Percentiles rank a stretch among this genome's conserved stretches.
Evolutionary conservation across 1,140 invertebrate genomes (phyloP).

Genomic region (Nomia melanderi): DNA sequence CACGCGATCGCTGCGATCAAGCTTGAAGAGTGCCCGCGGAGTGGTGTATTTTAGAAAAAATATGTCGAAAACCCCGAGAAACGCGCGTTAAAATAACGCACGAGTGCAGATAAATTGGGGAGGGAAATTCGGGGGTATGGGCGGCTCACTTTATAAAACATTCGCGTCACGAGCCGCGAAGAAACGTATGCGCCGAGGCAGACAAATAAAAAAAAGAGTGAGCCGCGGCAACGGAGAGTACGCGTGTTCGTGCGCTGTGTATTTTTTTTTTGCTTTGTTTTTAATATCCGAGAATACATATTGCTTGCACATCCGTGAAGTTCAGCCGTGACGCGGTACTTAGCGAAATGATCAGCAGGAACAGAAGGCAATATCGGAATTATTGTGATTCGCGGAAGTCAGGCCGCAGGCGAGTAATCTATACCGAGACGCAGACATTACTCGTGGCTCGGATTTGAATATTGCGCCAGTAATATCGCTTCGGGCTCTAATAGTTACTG

Average conservation of each 20-base stretch:
- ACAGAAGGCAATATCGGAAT: slow-evolving; percentile 80
- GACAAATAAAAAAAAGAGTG: slow-evolving; percentile 16
- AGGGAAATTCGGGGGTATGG: slow-evolving; percentile 1
- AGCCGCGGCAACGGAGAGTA: slow-evolving; percentile 11
- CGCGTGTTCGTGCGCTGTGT: slow-evolving; percentile 17
- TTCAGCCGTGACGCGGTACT: slow-evolving; percentile 67
- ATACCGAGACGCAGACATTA: slow-evolving; percentile 76
- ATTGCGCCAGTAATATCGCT: slow-evolving; percentile 78
- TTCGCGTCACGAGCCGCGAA: slow-evolving; percentile 28
- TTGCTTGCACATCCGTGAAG: slow-evolving; percentile 41
- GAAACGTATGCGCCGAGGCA: slow-evolving; percentile 35
- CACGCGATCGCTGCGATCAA: slow-evolving; percentile 13
- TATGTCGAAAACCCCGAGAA: slow-evolving; percentile 3
- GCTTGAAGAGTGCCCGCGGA: not conserved
- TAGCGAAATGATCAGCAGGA: slow-evolving; percentile 78
- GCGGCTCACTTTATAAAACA: slow-evolving; percentile 33
- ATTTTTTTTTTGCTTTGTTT: not conserved
- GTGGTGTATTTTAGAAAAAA: slow-evolving; percentile 6
- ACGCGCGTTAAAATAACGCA: slow-evolving; percentile 20
- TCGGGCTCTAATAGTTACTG: slow-evolving; percentile 78
- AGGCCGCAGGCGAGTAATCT: slow-evolving; percentile 76
- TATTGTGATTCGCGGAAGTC: slow-evolving; percentile 78
- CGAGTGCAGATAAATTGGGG: slow-evolving; percentile 27
- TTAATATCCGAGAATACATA: slow-evolving; percentile 39
- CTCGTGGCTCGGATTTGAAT: slow-evolving; percentile 78